These are phyloP conservation scores for Sycophaga agraensis DNA, from an alignment of 1,140 invertebrate genomes.

Conservation along the genomic window DNA sequence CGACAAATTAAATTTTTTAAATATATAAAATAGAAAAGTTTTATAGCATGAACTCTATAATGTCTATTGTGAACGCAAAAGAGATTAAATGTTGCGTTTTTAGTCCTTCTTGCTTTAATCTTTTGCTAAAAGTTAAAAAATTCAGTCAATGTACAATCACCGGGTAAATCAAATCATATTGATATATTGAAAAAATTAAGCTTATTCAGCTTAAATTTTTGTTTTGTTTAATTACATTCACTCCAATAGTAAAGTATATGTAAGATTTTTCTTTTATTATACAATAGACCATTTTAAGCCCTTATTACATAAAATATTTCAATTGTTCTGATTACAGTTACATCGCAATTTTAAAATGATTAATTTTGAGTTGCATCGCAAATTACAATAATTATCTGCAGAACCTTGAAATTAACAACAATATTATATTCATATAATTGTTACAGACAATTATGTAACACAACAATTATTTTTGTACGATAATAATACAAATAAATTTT, in stretches of 20 bases:
- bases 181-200: not conserved
- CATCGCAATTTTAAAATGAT: not conserved
- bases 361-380: not conserved
- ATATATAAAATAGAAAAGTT: too few relatives aligned
- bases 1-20: too few relatives aligned
- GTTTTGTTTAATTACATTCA: not conserved
- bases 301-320: not conserved
- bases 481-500: not conserved
- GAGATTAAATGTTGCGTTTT: too few relatives aligned
- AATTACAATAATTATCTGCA: conserved; percentile 1
- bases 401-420: conserved; percentile 1
- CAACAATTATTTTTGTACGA: not conserved
- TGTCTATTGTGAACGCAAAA: too few relatives aligned
- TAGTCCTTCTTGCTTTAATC: conserved; percentile 6
- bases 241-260: not conserved
- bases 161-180: conserved; percentile 1
- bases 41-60: too few relatives aligned
- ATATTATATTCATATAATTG: not conserved
- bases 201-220: too few relatives aligned
- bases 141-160: conserved; percentile 16
- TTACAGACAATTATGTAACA: not conserved
- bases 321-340: conserved; percentile 2
- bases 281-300: not conserved
- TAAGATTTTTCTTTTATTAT: not conserved
- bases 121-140: conserved; percentile 20